These are phyloP conservation scores for Syrphus vitripennis DNA, from an alignment of 2,888 invertebrate species.

Conservation along the genomic window DNA sequence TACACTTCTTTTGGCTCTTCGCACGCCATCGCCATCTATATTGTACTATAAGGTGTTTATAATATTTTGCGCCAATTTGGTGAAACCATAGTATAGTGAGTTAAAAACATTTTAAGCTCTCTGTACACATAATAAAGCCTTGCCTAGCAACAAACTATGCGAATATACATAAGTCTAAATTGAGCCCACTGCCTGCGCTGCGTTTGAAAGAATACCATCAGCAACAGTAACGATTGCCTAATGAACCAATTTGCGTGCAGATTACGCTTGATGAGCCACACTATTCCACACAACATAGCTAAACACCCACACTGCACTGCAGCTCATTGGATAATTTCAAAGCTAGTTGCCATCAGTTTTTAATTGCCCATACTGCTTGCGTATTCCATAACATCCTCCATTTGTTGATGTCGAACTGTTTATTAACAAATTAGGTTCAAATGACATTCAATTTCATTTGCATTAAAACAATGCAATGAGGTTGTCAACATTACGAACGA, in stretches of 20 bases:
- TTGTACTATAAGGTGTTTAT: slow-evolving; percentile 9
- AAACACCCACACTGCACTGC: slow-evolving; percentile 38
- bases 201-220: slow-evolving; percentile 16
- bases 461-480: slow-evolving; percentile 65
- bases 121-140: slow-evolving; percentile 19
- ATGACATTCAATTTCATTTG: slow-evolving; percentile 61
- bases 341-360: slow-evolving; percentile 33
- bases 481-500: slow-evolving; percentile 61
- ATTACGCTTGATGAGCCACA: slow-evolving; percentile 50
- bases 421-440: slow-evolving; percentile 67
- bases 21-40: slow-evolving; percentile 13
- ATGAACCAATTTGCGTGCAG: slow-evolving; percentile 59
- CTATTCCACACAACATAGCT: not conserved
- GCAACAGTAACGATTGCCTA: slow-evolving; percentile 40
- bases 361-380: slow-evolving; percentile 64
- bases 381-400: slow-evolving; percentile 54
- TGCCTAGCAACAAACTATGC: slow-evolving; percentile 5
- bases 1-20: slow-evolving; percentile 19
- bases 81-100: not conserved
- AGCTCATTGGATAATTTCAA: not conserved
- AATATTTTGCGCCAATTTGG: slow-evolving; percentile 4
- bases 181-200: slow-evolving; percentile 8
- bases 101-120: not conserved
- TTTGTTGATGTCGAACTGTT: slow-evolving; percentile 43
- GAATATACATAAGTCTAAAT: slow-evolving; percentile 23